Conservation (phyloP, 2,113 vertebrate species). For the Rhabdomys dilectus region DNA sequence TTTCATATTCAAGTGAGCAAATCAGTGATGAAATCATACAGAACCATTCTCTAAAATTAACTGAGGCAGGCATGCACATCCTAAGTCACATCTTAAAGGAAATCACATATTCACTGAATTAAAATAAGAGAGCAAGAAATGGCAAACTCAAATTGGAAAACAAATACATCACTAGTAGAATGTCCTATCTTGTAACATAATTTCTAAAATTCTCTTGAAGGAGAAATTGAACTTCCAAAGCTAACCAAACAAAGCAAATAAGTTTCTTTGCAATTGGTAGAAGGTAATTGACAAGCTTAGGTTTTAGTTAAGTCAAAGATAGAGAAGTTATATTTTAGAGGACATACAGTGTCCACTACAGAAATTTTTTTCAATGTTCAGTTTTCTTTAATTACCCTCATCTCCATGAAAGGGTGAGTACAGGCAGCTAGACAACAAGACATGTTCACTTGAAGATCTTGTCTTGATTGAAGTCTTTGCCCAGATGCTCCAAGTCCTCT, state of each 20-base stretch:
- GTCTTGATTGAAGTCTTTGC: not conserved
- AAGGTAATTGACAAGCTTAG: not conserved
- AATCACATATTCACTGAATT: not conserved
- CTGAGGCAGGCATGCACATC: not conserved
- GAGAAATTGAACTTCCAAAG: not conserved
- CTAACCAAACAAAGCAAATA: not conserved
- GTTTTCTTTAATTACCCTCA: not conserved
- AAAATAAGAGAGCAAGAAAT: not conserved
- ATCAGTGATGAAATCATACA: not conserved
- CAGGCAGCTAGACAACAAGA: not conserved
- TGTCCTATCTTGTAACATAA: not conserved
- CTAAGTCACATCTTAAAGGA: not conserved
- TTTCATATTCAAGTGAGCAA: not conserved
- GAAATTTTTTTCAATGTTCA: not conserved
- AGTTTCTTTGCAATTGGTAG: not conserved
- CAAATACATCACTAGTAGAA: not conserved
- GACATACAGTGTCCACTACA: not conserved
- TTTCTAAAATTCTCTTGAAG: not conserved
- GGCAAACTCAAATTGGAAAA: constrained; percentile 16
- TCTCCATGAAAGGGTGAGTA: not conserved
- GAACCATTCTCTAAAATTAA: not conserved
- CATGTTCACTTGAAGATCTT: not conserved
- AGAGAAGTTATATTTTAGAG: not conserved
- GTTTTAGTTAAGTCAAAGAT: not conserved
- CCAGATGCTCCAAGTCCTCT: not conserved